Conservation (phyloP, 2,113 vertebrate genomes). For the Orycteropus afer region DNA sequence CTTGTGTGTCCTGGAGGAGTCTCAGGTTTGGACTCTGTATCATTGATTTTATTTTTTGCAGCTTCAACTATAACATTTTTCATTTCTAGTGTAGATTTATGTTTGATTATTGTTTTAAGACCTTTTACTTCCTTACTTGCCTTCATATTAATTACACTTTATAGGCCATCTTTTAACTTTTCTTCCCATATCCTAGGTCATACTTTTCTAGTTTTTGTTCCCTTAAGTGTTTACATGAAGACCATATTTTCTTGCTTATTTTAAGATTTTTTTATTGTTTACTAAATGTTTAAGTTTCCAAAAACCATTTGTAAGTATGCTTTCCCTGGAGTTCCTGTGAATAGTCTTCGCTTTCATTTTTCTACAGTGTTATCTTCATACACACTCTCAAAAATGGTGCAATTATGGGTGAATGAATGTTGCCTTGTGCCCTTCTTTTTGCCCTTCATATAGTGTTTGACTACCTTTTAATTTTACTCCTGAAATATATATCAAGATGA, state of each 20-base stretch:
- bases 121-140: background rate
- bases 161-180: background rate
- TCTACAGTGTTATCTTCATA: background rate
- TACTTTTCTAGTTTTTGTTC: background rate
- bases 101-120: background rate
- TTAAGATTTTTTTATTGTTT: background rate
- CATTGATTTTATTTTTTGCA: background rate
- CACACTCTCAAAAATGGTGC: background rate
- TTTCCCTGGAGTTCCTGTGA: background rate
- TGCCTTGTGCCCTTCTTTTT: background rate
- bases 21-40: background rate
- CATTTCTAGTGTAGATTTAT: background rate
- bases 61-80: background rate
- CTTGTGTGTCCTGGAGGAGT: background rate
- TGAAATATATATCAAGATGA: background rate
- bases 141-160: background rate
- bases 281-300: background rate
- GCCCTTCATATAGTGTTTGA: background rate
- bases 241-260: background rate
- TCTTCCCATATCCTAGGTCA: background rate
- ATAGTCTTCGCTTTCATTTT: background rate
- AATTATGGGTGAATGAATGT: accelerated
- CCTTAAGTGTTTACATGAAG: background rate
- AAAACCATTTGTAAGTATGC: background rate
- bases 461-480: background rate